A percentile compares a stretch with the other conserved stretches of the same genome.
Evolutionary conservation across 2,113 vertebrate species (phyloP).

Genomic region (Clarias batrachus): DNA sequence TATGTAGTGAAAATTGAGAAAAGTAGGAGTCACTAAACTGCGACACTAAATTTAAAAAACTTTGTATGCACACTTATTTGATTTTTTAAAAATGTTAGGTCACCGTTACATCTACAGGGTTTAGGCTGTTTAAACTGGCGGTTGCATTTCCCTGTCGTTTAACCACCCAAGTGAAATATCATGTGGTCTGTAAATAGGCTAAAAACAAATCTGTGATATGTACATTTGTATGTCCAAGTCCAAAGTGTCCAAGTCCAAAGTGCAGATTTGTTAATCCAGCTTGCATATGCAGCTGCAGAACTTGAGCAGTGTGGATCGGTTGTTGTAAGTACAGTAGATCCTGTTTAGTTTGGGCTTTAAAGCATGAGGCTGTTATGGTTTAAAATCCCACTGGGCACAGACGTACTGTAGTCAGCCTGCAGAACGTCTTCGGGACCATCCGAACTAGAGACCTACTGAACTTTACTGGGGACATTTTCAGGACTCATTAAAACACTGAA

Average conservation of each 20-base stretch:
- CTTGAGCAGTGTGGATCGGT: background rate
- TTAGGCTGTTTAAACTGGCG: background rate
- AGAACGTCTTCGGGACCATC: no score
- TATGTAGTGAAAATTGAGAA: background rate
- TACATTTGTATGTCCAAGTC: background rate
- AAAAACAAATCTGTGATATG: background rate
- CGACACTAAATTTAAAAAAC: background rate
- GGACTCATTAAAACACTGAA: no score
- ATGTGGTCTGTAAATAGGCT: background rate
- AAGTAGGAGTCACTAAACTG: background rate
- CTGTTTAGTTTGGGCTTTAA: background rate
- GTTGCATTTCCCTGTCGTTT: background rate
- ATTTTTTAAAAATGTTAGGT: no score
- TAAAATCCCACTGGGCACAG: background rate
- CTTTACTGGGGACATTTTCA: no score
- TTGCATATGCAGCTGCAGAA: background rate
- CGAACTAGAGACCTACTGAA: no score
- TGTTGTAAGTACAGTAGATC: background rate
- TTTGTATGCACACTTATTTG: background rate
- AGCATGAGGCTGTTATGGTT: background rate
- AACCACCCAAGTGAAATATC: no score
- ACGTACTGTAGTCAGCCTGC: no score
- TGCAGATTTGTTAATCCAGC: background rate
- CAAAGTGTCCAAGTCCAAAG: background rate
- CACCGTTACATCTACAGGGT: background rate